phyloP scores from a whole-genome alignment of 1,140 invertebrate species.

The Cherax quadricarinatus region DNA sequence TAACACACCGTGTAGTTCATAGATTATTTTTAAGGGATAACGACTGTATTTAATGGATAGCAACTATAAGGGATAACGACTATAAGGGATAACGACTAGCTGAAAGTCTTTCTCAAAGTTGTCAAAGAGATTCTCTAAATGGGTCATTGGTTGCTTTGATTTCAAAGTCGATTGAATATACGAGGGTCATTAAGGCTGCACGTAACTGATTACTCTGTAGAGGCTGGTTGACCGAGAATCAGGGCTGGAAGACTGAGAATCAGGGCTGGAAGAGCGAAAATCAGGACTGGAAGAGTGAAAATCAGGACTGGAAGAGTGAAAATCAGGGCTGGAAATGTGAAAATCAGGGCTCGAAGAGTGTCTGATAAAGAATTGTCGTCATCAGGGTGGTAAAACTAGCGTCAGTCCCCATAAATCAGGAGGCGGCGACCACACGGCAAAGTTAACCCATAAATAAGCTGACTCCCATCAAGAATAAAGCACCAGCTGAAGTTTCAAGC shows the following conservation, averaged over 20 bases:
- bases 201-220: too few relatives aligned
- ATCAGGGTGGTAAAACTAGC: slow-evolving; percentile 55
- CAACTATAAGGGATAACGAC: too few relatives aligned
- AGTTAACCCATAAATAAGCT: slow-evolving; percentile 61
- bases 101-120: too few relatives aligned
- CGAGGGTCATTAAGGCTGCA: too few relatives aligned
- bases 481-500: background rate
- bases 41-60: too few relatives aligned
- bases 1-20: too few relatives aligned
- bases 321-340: background rate
- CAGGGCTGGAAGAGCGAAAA: background rate
- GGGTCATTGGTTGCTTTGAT: too few relatives aligned
- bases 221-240: background rate
- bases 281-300: background rate
- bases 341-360: background rate
- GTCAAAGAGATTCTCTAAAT: too few relatives aligned
- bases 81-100: too few relatives aligned
- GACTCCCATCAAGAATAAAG: slow-evolving; percentile 55
- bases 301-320: too few relatives aligned
- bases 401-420: slow-evolving; percentile 57
- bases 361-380: slow-evolving; percentile 41
- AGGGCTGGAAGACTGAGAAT: background rate
- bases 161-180: too few relatives aligned
- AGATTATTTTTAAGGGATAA: too few relatives aligned
- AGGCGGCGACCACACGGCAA: slow-evolving; percentile 41